A percentile compares a stretch with the other conserved stretches of the same genome.
Conservation (phyloP, 2,113 vertebrate genomes). For the Spea bombifrons region DNA sequence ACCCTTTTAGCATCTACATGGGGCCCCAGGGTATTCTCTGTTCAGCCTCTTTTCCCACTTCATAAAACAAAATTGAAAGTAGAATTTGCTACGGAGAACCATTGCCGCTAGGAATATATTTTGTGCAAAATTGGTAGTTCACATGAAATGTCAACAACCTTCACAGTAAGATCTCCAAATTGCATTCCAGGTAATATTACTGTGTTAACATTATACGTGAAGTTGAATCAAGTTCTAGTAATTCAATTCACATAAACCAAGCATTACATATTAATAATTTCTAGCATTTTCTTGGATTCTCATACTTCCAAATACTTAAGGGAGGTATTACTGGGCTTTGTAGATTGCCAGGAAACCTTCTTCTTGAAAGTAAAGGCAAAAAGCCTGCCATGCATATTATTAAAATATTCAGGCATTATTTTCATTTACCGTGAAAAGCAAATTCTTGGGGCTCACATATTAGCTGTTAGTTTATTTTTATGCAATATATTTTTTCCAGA, state of each 20-base stretch:
- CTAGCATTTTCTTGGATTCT: slow-evolving; percentile 39
- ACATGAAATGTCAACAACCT: slow-evolving; percentile 41
- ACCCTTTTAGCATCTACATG: slow-evolving; percentile 44
- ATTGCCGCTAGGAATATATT: slow-evolving; percentile 49
- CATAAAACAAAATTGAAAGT: slow-evolving; percentile 50
- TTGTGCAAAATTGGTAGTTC: slow-evolving; percentile 48
- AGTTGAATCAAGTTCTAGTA: slow-evolving; percentile 42
- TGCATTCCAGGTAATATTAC: slow-evolving; percentile 48
- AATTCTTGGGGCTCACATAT: too few species aligned
- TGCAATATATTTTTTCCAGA: too few species aligned
- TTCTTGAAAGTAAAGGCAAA: background rate
- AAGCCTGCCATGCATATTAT: background rate
- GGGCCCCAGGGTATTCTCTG: slow-evolving; percentile 43
- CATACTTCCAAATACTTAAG: slow-evolving; percentile 30
- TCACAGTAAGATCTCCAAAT: slow-evolving; percentile 44
- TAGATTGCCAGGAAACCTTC: slow-evolving; percentile 9
- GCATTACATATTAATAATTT: slow-evolving; percentile 45
- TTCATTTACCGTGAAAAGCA: background rate
- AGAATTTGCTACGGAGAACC: slow-evolving; percentile 46
- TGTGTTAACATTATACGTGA: slow-evolving; percentile 45
- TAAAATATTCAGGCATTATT: background rate
- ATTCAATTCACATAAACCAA: slow-evolving; percentile 36
- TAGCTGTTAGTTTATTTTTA: too few species aligned
- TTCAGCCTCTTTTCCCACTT: slow-evolving; percentile 48
- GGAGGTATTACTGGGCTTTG: slow-evolving; percentile 26